Evolutionary conservation across 2,888 invertebrate species (phyloP), one percentile per base, ranked within the genome.

Genomic region (Chrysolina americana): DNA sequence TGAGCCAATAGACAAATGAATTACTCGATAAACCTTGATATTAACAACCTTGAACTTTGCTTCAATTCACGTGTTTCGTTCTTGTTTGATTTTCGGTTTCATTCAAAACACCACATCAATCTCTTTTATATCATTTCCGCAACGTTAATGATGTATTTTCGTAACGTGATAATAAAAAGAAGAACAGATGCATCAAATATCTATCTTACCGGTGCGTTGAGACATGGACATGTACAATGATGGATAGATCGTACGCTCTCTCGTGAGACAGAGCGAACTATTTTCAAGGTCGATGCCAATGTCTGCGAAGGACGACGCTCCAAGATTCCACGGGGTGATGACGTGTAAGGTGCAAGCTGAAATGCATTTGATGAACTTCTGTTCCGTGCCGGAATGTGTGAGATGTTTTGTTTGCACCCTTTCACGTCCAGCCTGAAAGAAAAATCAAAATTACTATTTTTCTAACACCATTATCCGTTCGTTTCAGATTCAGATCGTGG

Each of bases 201-300:
- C 63, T 71, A 66, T 78, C 87, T 87, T 87, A 89, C 89, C 87
- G 88, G 88, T 70, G 88, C 86, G 79, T 87, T 89, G 73, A 88
- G 85, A 81, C 91, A 92, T 71, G 91, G 91, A 84, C 91, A 92
- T 78, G 91, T 91, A 86, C 91, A 91, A 88, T 92, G 94, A 88
- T 92, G 90, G 86, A 91, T 91, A 77, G 94, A 94, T 82, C 93
- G 92, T 79, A 95, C 92, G 86, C 94, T 95, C 86, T 95, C 95
- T 81, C 94, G 92, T 70, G 96, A 96, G 78, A 94, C 93, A 83
- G 96, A 96, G 83, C 96, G 93, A 85, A 95, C 94, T 88, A 96
- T 92, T 87, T 94, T 93, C 82, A 93, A 87, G 74, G 93, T 92
- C 66, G 94, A 93, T 73, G 93, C 91, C 62, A 95, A 94, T 77